Evolutionary conservation across 2,888 invertebrate genomes (phyloP).

Genomic region (Saturnia pavonia): DNA sequence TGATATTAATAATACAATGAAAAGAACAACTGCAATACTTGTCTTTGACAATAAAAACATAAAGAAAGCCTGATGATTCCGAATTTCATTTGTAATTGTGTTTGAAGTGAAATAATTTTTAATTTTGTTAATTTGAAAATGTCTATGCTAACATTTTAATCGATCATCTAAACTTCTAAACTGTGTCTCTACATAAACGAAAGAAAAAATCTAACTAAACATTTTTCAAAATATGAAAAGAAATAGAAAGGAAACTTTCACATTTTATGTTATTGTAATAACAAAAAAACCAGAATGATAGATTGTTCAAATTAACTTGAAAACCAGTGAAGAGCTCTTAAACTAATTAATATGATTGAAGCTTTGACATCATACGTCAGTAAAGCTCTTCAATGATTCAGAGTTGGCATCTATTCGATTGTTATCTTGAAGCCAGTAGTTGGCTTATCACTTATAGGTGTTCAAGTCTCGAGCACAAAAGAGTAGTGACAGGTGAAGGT

Average conservation of each 20-base stretch:
- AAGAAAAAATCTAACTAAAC: background rate
- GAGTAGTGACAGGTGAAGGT: slow-evolving; percentile 1
- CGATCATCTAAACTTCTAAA: too few relatives aligned
- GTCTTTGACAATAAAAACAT: too few relatives aligned
- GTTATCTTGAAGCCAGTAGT: background rate
- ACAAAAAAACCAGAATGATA: background rate
- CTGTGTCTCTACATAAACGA: too few relatives aligned
- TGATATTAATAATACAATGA: too few relatives aligned
- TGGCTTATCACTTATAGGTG: background rate
- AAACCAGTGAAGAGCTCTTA: background rate
- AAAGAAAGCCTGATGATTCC: too few relatives aligned
- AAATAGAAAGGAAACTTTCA: slow-evolving; percentile 7
- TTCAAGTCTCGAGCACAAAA: background rate
- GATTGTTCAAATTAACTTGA: background rate
- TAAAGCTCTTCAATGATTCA: background rate
- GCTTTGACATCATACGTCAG: background rate
- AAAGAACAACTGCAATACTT: too few relatives aligned
- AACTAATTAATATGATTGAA: background rate
- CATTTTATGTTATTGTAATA: background rate
- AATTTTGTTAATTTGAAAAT: too few relatives aligned
- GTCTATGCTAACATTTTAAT: too few relatives aligned
- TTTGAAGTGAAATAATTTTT: too few relatives aligned
- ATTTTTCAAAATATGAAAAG: background rate
- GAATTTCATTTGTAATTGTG: too few relatives aligned
- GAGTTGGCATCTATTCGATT: background rate